A percentile compares a stretch with the other conserved stretches of the same genome.
These are phyloP conservation scores for Subanguina moxae DNA, from an alignment of 1,140 invertebrate species.

Conservation along the genomic window DNA sequence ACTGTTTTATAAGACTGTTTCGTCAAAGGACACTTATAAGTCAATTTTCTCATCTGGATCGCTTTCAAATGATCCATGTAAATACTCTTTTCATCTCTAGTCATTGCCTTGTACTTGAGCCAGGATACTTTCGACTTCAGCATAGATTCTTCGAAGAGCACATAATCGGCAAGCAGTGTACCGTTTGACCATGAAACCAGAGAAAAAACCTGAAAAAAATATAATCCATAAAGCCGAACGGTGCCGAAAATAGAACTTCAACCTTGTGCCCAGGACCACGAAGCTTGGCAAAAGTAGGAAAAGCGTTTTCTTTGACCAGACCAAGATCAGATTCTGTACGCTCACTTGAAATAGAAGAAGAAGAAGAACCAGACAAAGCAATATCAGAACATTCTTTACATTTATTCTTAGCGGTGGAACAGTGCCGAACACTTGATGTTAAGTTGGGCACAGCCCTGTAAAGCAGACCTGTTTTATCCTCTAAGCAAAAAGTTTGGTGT, in stretches of 20 bases:
- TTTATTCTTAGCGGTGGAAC: too few species aligned
- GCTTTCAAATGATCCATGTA: constrained; percentile 42
- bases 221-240: too few species aligned
- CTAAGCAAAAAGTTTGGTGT: too few species aligned
- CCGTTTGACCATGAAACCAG: constrained; percentile 35
- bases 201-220: not conserved
- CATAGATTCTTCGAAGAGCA: constrained; percentile 51
- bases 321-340: too few species aligned
- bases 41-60: constrained; percentile 24
- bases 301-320: not conserved
- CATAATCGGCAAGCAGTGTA: constrained; percentile 49
- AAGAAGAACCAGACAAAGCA: too few species aligned
- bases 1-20: constrained; percentile 40
- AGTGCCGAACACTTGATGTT: too few species aligned
- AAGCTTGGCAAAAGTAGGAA: constrained; percentile 7
- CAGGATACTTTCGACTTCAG: constrained; percentile 42
- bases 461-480: too few species aligned
- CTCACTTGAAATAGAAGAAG: too few species aligned
- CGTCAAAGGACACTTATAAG: constrained; percentile 28
- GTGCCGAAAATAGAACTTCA: too few species aligned
- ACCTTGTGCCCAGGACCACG: constrained; percentile 6
- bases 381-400: too few species aligned
- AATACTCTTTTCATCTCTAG: constrained; percentile 45
- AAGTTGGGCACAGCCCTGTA: too few species aligned
- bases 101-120: constrained; percentile 41